Base-by-base conservation (phyloP, 2,888 invertebrate genomes). In the Drosophila meridiana region DNA sequence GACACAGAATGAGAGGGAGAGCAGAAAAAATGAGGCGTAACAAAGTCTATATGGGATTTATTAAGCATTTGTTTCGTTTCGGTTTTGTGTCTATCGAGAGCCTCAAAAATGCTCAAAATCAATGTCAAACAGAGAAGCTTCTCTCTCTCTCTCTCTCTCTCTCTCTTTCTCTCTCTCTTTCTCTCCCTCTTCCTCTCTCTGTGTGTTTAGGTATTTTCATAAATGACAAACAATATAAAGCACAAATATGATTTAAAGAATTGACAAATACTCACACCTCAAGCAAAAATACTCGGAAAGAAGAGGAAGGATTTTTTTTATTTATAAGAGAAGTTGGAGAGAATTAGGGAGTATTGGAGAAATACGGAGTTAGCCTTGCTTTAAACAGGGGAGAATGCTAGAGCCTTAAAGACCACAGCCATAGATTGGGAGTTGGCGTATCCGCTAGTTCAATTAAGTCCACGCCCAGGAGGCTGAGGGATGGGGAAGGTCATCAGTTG, bases 21-120 rank as follows among this genome's bases (percentile, higher is more conserved):
- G 48, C 42, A 13, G 28, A 48, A 48, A 48, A 60, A 70, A 70
- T 62, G 59, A 52, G 43, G 71, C 61, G 48, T 42, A 56, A 57
- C 40, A 53, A 52, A 61, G 50, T 43, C 65, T 65, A 69, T 52
- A 69, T 69, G 69, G 78, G 69, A 70, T 83, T 79, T 85, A 82
- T 87, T 84, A 87, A 76, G 73, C 85, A 63, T 73, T 68, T 71
- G 80, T 68, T 83, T 69, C 69, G 73, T 64, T 67, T 63, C 61
- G 34, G 67, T 57, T 57, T 57, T 60, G 52, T 38, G 48, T n/a
- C 34, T 30, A 30, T 59, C n/a, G 34, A 43, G 42, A 13, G 26
- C 26, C 71, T 60, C 57, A 69, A 14, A 47, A 47, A 28, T 47
- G 28, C 47, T 47, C 28, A 47, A 47, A 47, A 47, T 47, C 47